A percentile compares a stretch with the other conserved stretches of the same genome.
Evolutionary conservation across 2,797 vertebrate genomes (phyloP).

Genomic region (Sebastes kiyomatsui): DNA sequence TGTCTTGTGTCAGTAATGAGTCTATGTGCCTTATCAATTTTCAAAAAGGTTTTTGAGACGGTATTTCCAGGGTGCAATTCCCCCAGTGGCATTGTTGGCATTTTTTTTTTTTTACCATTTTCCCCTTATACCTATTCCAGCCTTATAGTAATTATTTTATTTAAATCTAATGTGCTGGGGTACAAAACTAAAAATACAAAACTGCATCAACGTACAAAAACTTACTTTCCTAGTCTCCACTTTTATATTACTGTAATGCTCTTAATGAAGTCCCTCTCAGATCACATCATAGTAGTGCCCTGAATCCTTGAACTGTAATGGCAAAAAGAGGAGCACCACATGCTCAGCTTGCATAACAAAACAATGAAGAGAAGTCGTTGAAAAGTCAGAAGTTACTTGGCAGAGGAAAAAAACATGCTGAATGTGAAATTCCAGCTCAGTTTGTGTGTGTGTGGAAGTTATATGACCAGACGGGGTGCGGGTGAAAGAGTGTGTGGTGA

Average conservation of each 20-base stretch:
- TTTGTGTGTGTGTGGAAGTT: constrained; percentile 51
- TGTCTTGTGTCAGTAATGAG: neutral
- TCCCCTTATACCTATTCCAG: neutral
- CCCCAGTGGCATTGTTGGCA: neutral
- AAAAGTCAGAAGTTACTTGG: constrained; percentile 41
- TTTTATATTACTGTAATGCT: neutral
- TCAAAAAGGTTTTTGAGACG: neutral
- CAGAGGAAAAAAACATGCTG: constrained; percentile 40
- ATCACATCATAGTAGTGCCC: neutral
- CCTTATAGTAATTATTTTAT: neutral
- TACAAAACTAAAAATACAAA: neutral
- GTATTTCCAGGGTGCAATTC: neutral
- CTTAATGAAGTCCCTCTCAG: neutral
- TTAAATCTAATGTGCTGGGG: neutral
- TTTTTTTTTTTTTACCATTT: neutral
- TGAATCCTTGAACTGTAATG: neutral
- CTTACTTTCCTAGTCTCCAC: neutral
- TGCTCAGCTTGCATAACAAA: constrained; percentile 25
- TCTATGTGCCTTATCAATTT: neutral
- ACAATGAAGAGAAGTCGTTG: constrained; percentile 29
- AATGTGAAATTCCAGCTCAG: constrained; percentile 42
- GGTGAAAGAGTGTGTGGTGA: constrained; percentile 79
- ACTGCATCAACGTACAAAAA: neutral
- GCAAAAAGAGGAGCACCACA: constrained; percentile 5
- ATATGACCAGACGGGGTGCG: constrained; percentile 64